phyloP scores from a whole-genome alignment of 2,888 invertebrate species.

The Amphipyra tragopoginis region DNA sequence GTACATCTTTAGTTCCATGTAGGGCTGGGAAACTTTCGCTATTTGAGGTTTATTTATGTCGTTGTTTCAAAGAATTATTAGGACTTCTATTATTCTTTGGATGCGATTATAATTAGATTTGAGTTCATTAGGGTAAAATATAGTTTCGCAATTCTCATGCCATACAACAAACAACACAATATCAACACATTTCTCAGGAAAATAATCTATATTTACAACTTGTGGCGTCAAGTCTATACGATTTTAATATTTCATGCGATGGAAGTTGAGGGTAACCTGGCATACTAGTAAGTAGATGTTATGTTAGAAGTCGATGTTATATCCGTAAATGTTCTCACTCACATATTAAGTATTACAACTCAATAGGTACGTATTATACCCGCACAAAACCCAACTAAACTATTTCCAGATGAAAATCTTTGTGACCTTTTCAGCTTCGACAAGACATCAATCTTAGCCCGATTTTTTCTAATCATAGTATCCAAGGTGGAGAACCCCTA shows the following conservation, averaged over 20 bases:
- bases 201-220: conserved; percentile 13
- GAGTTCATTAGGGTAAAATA: neutral
- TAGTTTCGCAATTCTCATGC: neutral
- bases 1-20: conserved; percentile 52
- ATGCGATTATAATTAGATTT: conserved; percentile 24
- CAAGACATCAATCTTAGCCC: conserved; percentile 30
- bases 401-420: neutral
- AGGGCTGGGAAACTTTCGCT: conserved; percentile 44
- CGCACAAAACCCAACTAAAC: neutral
- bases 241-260: neutral
- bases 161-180: neutral
- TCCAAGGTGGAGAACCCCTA: conserved; percentile 37
- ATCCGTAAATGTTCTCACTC: no score
- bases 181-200: neutral
- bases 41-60: conserved; percentile 25
- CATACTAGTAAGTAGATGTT: neutral
- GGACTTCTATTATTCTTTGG: neutral
- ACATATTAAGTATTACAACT: neutral
- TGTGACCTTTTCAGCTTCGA: conserved; percentile 9
- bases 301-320: no score
- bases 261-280: neutral
- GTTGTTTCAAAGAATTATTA: conserved; percentile 7
- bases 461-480: conserved; percentile 50
- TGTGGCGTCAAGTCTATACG: conserved; percentile 8
- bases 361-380: no score